Evolutionary conservation across 2,888 invertebrate genomes (phyloP), one percentile per base, ranked within the genome.

Genomic region (Diarsia mendica): DNA sequence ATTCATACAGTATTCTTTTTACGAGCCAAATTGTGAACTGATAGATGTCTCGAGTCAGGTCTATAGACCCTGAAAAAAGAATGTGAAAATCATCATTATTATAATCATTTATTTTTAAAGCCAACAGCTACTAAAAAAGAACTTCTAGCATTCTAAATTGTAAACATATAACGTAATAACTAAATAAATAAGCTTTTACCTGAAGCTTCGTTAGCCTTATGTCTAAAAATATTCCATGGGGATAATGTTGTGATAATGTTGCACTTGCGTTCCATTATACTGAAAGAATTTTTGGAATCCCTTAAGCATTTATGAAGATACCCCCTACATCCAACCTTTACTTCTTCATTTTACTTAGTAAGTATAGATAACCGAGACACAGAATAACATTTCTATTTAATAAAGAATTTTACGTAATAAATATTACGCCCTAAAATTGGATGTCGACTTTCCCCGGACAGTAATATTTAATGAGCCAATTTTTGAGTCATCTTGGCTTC

Each of bases 391-490:
- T 65, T 11, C 13, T 8, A n/a, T 46, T n/a, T 15, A 28, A 15
- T 28, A 28, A 2, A n/a, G 5, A 70, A 51, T 18, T 49, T 28
- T 18, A 39, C 5, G 23, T 51, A 46, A 46, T 39, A 64, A 44
- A 28, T 46, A 63, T 51, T 15, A 18, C 28, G 28, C 1, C 44
- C 33, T 15, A 33, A 82, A 33, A 48, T 55, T 60, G 2, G 0
- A 49, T 65, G 2, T 49, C 33, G 5, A 48, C 20, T 64, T 49
- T 18, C 15, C 64, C 64, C 51, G 4, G 33, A 39, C 39, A 39
- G 48, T 28, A 77, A 77, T 67, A 77, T 64, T 51, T 48, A 82
- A 68, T 60, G 48, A 79, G 53, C 77, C 51, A 82, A 68, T 68
- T 53, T 68, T 60, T 51, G 15, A 60, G 10, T 48, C 28, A 65